phyloP scores from a whole-genome alignment of 2,797 vertebrate genomes.

The Enteromius trimaculatus region DNA sequence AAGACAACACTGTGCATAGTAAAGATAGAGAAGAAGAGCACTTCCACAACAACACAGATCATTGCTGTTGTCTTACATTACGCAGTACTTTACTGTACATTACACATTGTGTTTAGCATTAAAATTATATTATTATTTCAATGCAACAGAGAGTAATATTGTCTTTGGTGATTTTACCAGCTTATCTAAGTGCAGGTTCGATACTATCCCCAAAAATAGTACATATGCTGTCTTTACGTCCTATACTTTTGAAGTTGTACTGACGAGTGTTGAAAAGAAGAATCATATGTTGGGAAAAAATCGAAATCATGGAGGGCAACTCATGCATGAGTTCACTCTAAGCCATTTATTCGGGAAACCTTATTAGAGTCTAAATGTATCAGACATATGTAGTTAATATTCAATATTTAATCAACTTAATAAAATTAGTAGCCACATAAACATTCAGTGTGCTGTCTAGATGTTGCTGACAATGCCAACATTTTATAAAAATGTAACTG shows the following conservation, averaged over 20 bases:
- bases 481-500: neutral
- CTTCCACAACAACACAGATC: neutral
- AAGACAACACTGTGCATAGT: neutral
- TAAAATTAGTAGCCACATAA: neutral
- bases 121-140: neutral
- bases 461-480: neutral
- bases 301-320: neutral
- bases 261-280: neutral
- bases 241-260: neutral
- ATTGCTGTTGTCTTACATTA: neutral
- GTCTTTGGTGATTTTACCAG: neutral
- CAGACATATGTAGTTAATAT: neutral
- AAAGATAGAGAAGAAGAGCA: neutral
- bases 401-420: neutral
- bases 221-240: neutral
- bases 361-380: neutral
- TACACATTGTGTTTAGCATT: neutral
- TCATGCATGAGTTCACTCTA: neutral
- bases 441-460: neutral
- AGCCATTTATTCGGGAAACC: neutral
- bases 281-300: neutral
- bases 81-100: neutral
- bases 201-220: neutral
- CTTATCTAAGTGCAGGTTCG: neutral
- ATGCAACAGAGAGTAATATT: neutral